These are phyloP conservation scores for Parotocinclus haroldoi DNA, from an alignment of 2,797 vertebrate species.

Conservation along the genomic window DNA sequence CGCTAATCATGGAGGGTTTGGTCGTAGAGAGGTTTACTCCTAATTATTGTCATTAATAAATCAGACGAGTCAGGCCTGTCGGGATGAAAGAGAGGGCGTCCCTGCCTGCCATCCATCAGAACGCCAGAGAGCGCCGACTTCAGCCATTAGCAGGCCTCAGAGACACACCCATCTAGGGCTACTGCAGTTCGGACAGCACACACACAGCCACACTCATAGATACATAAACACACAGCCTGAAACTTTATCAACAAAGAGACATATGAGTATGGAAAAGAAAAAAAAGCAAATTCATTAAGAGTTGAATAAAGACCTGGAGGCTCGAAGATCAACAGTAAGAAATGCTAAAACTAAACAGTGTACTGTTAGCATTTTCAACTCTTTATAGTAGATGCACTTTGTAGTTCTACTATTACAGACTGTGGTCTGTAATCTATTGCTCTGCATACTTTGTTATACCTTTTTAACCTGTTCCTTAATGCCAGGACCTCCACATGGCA, in stretches of 20 bases:
- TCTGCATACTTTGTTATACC: too few relatives aligned
- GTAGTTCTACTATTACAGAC: too few relatives aligned
- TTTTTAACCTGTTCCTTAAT: too few relatives aligned
- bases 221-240: slow-evolving; percentile 37
- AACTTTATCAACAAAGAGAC: slow-evolving; percentile 40
- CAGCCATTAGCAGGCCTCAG: slow-evolving; percentile 51
- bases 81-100: slow-evolving; percentile 56
- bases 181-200: slow-evolving; percentile 35
- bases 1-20: slow-evolving; percentile 60
- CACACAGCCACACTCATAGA: slow-evolving; percentile 30
- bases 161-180: slow-evolving; percentile 45
- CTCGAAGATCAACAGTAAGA: too few relatives aligned
- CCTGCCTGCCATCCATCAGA: slow-evolving; percentile 54
- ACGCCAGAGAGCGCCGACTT: slow-evolving; percentile 42
- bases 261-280: neutral
- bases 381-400: too few relatives aligned
- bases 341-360: too few relatives aligned
- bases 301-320: too few relatives aligned
- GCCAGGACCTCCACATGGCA: too few relatives aligned
- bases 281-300: neutral
- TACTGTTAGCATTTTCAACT: too few relatives aligned
- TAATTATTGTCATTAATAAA: slow-evolving; percentile 66
- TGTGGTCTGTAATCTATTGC: too few relatives aligned
- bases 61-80: slow-evolving; percentile 54
- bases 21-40: slow-evolving; percentile 61